Percentiles rank a stretch among this genome's conserved stretches.
These are phyloP conservation scores for Ammodytes marinus DNA, from an alignment of 2,113 vertebrate species.

Conservation along the genomic window DNA sequence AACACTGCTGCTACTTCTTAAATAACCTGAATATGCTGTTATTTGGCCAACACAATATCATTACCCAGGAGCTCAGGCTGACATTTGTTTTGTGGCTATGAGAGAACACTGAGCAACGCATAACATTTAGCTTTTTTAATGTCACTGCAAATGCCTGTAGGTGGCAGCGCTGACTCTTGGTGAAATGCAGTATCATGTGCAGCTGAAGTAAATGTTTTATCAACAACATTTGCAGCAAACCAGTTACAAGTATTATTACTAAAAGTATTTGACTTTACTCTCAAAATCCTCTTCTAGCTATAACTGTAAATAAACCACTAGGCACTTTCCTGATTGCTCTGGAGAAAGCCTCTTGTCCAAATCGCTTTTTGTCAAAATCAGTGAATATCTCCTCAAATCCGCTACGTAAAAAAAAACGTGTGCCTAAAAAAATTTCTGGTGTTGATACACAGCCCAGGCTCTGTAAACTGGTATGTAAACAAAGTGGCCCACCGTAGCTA, in stretches of 20 bases:
- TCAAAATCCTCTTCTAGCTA: neutral
- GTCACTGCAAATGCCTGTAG: slow-evolving; percentile 31
- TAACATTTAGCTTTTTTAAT: neutral
- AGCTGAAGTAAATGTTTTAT: neutral
- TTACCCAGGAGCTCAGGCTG: neutral
- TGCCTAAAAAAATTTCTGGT: too few relatives aligned
- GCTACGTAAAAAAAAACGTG: too few relatives aligned
- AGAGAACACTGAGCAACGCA: neutral
- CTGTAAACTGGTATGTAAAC: too few relatives aligned
- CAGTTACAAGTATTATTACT: neutral
- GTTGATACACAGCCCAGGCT: too few relatives aligned
- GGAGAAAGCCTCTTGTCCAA: too few relatives aligned
- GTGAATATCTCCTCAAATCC: too few relatives aligned
- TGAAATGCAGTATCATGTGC: slow-evolving; percentile 6
- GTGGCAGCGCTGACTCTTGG: slow-evolving; percentile 56
- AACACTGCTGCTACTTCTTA: neutral
- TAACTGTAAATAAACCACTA: neutral
- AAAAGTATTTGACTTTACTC: neutral
- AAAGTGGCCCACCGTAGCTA: too few relatives aligned
- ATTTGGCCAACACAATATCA: neutral
- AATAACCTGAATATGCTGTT: neutral
- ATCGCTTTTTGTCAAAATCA: too few relatives aligned
- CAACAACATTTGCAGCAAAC: neutral
- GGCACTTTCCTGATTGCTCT: neutral
- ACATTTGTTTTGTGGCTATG: neutral